phyloP scores from a whole-genome alignment of 2,888 invertebrate genomes.

The Brachycybe producta region DNA sequence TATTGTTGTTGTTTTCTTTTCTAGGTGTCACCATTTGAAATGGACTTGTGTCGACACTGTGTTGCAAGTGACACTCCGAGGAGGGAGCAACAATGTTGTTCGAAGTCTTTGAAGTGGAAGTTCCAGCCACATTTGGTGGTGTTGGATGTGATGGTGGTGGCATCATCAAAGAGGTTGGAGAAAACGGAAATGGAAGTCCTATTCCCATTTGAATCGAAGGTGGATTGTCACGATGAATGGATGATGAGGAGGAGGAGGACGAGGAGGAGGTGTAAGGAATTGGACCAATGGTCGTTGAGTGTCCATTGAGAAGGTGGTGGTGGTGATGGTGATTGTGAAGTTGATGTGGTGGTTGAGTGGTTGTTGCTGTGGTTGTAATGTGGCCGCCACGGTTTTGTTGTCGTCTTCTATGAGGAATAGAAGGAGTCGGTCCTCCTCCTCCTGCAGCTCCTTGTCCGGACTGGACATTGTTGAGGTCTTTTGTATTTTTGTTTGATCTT shows the following conservation, averaged over 20 bases:
- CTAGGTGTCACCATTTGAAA: conserved; percentile 11
- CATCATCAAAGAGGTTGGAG: neutral
- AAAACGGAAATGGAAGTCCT: neutral
- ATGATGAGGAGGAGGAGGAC: neutral
- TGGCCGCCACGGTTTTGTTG: neutral
- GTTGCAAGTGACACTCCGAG: conserved; percentile 1
- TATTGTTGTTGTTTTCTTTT: no score
- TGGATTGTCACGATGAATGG: neutral
- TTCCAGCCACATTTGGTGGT: neutral
- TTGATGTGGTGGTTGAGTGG: neutral
- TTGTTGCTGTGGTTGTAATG: neutral
- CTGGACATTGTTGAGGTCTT: neutral
- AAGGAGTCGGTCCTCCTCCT: neutral
- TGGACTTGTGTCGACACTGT: conserved; percentile 13
- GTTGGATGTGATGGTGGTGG: neutral
- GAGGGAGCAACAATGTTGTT: neutral
- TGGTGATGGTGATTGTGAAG: neutral
- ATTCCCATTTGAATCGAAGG: neutral
- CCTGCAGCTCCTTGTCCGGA: neutral
- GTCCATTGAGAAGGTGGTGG: neutral
- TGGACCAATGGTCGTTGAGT: neutral
- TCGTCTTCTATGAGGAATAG: conserved; percentile 1
- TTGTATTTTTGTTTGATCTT: neutral
- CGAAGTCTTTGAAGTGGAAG: neutral
- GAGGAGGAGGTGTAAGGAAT: no score